These are phyloP conservation scores for Bagarius yarrelli DNA, from an alignment of 2,113 vertebrate genomes.

Conservation along the genomic window DNA sequence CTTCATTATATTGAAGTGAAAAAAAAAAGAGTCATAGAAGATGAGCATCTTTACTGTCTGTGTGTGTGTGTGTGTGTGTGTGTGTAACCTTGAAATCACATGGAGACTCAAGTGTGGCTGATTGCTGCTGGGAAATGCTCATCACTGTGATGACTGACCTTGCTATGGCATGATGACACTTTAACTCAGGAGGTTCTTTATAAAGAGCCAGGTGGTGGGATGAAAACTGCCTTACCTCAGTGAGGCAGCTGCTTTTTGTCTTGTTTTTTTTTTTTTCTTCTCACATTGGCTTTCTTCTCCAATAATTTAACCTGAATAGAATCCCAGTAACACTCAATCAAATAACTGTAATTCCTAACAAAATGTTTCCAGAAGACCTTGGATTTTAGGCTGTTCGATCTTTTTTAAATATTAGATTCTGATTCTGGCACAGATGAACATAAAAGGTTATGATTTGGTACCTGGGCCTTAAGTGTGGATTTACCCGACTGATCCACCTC, in stretches of 20 bases:
- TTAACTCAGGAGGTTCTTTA: constrained; percentile 32
- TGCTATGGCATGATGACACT: constrained; percentile 44
- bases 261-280: background rate
- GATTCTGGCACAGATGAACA: too few species aligned
- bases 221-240: constrained; percentile 9
- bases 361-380: too few species aligned
- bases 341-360: too few species aligned
- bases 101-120: constrained; percentile 41
- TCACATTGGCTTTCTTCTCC: background rate
- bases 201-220: constrained; percentile 46
- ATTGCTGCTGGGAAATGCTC: constrained; percentile 46
- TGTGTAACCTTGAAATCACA: constrained; percentile 49
- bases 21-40: constrained; percentile 2
- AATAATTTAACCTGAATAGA: background rate
- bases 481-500: too few species aligned
- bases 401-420: too few species aligned
- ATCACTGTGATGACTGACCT: constrained; percentile 49
- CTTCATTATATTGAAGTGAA: constrained; percentile 42
- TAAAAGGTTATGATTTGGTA: too few species aligned
- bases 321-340: background rate
- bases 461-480: too few species aligned
- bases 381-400: too few species aligned
- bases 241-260: constrained; percentile 16
- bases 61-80: too few species aligned
- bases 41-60: constrained; percentile 25